These are phyloP conservation scores for Aleiodes testaceus DNA, from an alignment of 2,888 invertebrate species.

Conservation along the genomic window DNA sequence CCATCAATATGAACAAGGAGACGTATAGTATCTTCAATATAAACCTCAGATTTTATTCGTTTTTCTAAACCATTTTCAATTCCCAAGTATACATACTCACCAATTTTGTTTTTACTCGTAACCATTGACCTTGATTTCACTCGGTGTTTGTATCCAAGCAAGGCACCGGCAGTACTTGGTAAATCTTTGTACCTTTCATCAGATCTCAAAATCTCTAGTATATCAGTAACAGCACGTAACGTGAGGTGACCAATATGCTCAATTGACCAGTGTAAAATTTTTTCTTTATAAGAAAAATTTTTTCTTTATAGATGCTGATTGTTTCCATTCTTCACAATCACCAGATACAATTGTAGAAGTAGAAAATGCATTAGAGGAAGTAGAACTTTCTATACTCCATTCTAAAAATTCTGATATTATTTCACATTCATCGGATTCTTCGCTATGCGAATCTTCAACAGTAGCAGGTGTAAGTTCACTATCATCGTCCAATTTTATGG, in stretches of 20 bases:
- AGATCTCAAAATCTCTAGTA: not conserved
- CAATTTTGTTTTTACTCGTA: not conserved
- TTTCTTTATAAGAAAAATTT: not conserved
- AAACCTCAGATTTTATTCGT: slow-evolving; percentile 17
- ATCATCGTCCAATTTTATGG: no score
- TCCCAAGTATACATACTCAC: slow-evolving; percentile 39
- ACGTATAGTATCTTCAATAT: slow-evolving; percentile 30
- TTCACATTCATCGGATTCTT: no score
- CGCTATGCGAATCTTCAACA: no score
- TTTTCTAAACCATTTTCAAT: slow-evolving; percentile 38
- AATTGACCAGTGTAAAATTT: not conserved
- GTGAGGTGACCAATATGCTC: not conserved
- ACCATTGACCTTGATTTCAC: not conserved
- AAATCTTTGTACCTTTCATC: not conserved
- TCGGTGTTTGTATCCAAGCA: not conserved
- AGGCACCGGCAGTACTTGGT: not conserved
- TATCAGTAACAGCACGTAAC: not conserved
- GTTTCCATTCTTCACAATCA: no score
- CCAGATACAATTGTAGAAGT: no score
- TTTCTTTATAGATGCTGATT: no score
- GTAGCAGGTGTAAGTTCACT: no score
- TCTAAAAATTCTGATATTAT: no score
- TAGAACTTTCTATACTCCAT: no score
- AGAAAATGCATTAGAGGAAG: no score
- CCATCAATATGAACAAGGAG: slow-evolving; percentile 44